phyloP scores from a whole-genome alignment of 2,888 invertebrate species.

The Drosophila neutralis region DNA sequence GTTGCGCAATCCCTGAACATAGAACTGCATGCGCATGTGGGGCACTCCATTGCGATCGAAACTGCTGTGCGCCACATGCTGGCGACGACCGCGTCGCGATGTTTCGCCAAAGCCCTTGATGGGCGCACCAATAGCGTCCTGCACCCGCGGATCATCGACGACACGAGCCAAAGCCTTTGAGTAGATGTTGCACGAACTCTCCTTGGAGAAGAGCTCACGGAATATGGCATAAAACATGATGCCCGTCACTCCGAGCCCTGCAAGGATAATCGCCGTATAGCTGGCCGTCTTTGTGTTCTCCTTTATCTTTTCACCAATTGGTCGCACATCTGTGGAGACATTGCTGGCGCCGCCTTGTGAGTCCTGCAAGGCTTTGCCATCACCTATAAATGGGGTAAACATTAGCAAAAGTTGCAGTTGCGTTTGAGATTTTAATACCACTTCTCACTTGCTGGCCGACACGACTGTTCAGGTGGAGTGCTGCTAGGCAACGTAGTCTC shows the following conservation, averaged over 20 bases:
- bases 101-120: conserved; percentile 96
- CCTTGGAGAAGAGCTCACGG: conserved; percentile 93
- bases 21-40: conserved; percentile 95
- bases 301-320: conserved; percentile 91
- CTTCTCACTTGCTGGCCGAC: conserved; percentile 41
- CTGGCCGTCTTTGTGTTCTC: conserved; percentile 95
- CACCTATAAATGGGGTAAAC: conserved; percentile 7
- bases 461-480: conserved; percentile 37
- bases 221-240: conserved; percentile 93
- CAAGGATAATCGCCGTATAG: conserved; percentile 92
- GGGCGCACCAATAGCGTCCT: conserved; percentile 94
- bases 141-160: conserved; percentile 90
- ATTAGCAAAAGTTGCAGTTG: not conserved
- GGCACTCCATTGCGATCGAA: conserved; percentile 91
- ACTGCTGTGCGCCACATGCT: conserved; percentile 92
- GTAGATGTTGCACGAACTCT: conserved; percentile 94
- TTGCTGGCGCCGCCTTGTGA: conserved; percentile 56
- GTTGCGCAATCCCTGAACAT: conserved; percentile 92
- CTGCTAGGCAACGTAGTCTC: conserved; percentile 42
- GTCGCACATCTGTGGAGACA: conserved; percentile 86
- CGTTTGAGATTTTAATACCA: conserved; percentile 38
- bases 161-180: conserved; percentile 91
- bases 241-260: conserved; percentile 92
- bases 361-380: conserved; percentile 49
- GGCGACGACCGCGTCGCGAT: conserved; percentile 91